Evolutionary conservation across 2,797 vertebrate species (phyloP).

Genomic region (Eulemur coronatus): DNA sequence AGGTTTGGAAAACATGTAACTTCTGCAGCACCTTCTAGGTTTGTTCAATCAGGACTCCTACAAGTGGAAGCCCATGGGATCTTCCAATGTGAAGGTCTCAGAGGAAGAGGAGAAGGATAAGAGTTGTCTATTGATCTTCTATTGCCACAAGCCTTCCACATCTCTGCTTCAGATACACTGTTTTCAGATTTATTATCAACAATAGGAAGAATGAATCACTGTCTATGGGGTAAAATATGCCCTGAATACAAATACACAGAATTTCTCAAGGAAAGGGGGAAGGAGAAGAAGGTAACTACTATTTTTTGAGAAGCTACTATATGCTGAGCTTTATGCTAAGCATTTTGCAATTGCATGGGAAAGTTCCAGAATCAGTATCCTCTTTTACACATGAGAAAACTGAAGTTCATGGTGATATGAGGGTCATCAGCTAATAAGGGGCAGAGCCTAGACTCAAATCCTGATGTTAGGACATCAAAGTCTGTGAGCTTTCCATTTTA

Average conservation of each 20-base stretch:
- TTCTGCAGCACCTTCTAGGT: background rate
- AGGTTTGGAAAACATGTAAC: background rate
- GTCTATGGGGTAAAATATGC: background rate
- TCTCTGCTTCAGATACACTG: background rate
- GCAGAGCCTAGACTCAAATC: background rate
- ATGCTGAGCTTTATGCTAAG: background rate
- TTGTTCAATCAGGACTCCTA: background rate
- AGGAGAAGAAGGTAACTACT: background rate
- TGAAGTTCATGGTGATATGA: background rate
- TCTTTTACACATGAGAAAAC: background rate
- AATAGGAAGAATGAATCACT: background rate
- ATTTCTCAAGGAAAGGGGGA: background rate
- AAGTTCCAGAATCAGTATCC: background rate
- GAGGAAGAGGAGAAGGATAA: background rate
- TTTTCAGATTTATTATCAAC: background rate
- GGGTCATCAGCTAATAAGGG: background rate
- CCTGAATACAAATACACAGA: background rate
- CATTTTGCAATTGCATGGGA: background rate
- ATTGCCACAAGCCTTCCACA: background rate
- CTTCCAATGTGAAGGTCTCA: background rate
- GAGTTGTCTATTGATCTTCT: background rate
- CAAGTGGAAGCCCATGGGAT: background rate
- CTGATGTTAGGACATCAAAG: background rate
- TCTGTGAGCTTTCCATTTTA: background rate
- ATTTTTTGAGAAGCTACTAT: background rate